Evolutionary conservation across 2,797 vertebrate species (phyloP), one percentile per base, ranked within the genome.

Genomic region (Serranus cabrilla): DNA sequence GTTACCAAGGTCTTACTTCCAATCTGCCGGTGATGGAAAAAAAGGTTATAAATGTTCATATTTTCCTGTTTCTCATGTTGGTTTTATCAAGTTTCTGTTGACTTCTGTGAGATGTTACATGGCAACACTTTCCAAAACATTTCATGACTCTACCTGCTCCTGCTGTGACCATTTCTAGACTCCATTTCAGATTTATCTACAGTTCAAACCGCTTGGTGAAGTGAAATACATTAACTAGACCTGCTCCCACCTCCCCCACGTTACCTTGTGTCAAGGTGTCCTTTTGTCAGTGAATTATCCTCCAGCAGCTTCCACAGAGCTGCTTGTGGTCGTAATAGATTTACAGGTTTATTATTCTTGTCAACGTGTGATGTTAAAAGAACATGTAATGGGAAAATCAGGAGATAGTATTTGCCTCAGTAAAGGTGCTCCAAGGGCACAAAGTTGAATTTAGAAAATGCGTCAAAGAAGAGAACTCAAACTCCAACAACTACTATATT

Each of bases 231-330:
- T 69, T 43, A 70, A 56, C 55, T 57, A 66, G 37, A 40, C 31
- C 46, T 6, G 12, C 23, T 42, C 49, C 37, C 23, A 5, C 25
- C 7, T 18, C 18, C 13, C 46, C 14, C 49, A 40, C 60, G 20
- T 64, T 60, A 67, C 67, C 61, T 70, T 20, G 49, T 76, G 71
- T 54, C 74, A 76, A 80, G 64, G 67, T 49, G 23, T 73, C 60
- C 49, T 59, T 71, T 69, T 64, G 25, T 42, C 25, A 57, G 45
- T 27, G 46, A 37, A 40, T 51, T 10, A 11, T 17, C 49, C 54
- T 74, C 67, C 23, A 31, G n/a, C 23, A n/a, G 64, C 21, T 4
- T 61, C 23, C 23, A 9, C 17, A 27, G 31, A 74, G 62, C 52
- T 11, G 14, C 45, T 39, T 10, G 25, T 18, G 12, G 16, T 68